Conservation (phyloP, 2,113 vertebrate species). For the Phrynosoma blainvillii region DNA sequence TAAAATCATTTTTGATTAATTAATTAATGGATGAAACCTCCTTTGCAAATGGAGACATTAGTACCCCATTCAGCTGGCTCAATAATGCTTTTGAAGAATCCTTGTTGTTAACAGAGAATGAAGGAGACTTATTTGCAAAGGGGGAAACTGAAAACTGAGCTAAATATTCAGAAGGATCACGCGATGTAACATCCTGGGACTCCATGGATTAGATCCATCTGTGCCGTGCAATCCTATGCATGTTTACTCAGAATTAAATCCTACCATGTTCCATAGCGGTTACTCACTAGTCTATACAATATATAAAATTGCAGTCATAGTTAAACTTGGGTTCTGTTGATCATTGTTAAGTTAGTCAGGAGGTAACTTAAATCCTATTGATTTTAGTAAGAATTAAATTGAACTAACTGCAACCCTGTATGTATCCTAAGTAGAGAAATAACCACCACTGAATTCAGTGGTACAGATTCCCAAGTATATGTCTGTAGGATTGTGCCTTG, state of each 20-base stretch:
- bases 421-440: not conserved
- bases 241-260: not conserved
- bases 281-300: not conserved
- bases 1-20: constrained; percentile 46
- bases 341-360: not conserved
- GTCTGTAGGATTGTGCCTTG: not conserved
- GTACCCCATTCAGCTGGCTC: not conserved
- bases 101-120: constrained; percentile 38
- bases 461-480: not conserved
- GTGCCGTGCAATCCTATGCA: not conserved
- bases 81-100: constrained; percentile 35
- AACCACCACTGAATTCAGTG: not conserved
- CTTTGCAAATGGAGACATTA: constrained; percentile 32
- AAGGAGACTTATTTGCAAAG: not conserved
- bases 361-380: not conserved
- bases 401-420: not conserved
- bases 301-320: not conserved
- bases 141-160: not conserved
- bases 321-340: not conserved
- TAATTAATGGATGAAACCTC: constrained; percentile 31
- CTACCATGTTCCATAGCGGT: not conserved
- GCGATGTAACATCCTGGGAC: not conserved
- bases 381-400: not conserved
- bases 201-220: not conserved
- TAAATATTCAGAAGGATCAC: not conserved